Base-by-base conservation (phyloP, 2,888 invertebrate genomes). In the Notodonta ziczac region DNA sequence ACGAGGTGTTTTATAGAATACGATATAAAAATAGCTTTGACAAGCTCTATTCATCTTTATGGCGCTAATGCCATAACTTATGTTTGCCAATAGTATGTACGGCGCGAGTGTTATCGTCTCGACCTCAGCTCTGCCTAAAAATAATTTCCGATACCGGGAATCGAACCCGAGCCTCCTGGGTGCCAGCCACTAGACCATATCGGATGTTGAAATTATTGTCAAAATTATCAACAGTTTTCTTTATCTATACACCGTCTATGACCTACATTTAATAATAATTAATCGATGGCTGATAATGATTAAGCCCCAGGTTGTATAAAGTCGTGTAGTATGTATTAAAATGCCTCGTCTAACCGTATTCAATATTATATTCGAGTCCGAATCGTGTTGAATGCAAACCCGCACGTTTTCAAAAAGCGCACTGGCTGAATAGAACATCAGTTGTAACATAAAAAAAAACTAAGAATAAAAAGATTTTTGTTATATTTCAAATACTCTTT, bases 131-230 rank as follows among this genome's bases (percentile, higher is more conserved):
- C 24, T 24, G 24, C 24, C 24, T 24, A 14, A 50, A 50, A 51
- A 9, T 10, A 51, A 16, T 57, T 93, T 94, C 94, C 92, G 90
- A 88, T 93, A 91, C 92, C 92, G 93, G 92, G 91, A 93, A 92
- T 94, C 91, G 93, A 94, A 94, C 93, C 94, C 94, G 94, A 90
- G 91, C 92, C 93, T 93, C 95, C 95, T 95, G 95, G 95, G 94
- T 95, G 95, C 95, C 95, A 94, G 94, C 95, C 95, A 95, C 95
- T 95, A 95, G 94, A 95, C 94, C 94, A 94, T 94, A 94, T 78
- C 79, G 74, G 79, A 81, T 81, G 0, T 10, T 42, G 10, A 10
- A 42, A 24, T 3, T 42, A 4, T 9, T 0, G 4, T 10, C 42
- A 10, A 42, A 42, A 42, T 42, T 42, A 42, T 24, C 24, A 24